These are phyloP conservation scores for Cistogaster globosa DNA, from an alignment of 2,888 invertebrate species.

Conservation along the genomic window DNA sequence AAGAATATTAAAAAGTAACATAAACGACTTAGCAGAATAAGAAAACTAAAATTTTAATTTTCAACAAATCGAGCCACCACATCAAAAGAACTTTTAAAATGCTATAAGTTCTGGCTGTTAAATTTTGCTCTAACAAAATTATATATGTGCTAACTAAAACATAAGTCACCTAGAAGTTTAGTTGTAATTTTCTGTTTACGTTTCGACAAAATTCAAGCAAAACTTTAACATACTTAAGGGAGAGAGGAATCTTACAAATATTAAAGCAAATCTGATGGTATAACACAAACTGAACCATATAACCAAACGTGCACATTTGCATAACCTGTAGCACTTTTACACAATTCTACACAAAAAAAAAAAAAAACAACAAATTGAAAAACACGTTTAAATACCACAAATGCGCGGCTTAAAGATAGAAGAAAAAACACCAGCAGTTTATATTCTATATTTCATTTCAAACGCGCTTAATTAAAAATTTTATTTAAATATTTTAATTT, in stretches of 20 bases:
- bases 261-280: conserved; percentile 15
- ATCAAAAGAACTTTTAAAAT: no score
- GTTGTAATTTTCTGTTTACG: no score
- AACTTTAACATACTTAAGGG: no score
- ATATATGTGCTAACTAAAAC: no score
- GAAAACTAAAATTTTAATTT: no score
- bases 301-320: not conserved
- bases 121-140: no score
- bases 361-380: not conserved
- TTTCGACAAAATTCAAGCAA: no score
- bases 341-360: not conserved
- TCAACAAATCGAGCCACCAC: no score
- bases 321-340: not conserved
- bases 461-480: conserved; percentile 39
- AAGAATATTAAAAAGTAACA: no score
- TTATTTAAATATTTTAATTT: conserved; percentile 68
- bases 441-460: conserved; percentile 3
- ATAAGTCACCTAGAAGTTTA: no score
- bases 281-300: conserved; percentile 55
- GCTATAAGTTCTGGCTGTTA: no score
- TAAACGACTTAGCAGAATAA: no score
- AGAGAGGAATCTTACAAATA: not conserved
- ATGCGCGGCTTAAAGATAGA: conserved; percentile 28
- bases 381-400: conserved; percentile 59
- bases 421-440: conserved; percentile 17